Evolutionary conservation across 53 echinoderm and acorn worm species (phyloP), one percentile per base, ranked within the genome.

Genomic region (Pentamera pediparva): DNA sequence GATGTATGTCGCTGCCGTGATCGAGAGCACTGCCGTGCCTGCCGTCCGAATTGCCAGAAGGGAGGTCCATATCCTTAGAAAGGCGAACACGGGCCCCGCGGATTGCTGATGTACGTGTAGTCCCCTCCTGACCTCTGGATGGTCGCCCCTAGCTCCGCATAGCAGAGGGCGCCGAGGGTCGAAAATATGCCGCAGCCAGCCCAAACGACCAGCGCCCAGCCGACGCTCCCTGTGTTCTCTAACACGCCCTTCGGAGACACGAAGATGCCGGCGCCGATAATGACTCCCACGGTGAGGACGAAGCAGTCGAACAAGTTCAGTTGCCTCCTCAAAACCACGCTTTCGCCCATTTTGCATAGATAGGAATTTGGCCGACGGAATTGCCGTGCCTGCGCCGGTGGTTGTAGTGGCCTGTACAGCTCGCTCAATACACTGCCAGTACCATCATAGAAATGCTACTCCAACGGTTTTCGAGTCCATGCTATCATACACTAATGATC

Each of bases 221-320:
- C 94, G 15, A 85, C 61, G 19, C 81, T 79, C 7, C 89, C 89
- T 12, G 87, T 78, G 70, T 87, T 83, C 22, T 63, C 56, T 22
- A 87, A 77, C 20, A 87, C 75, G 11, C 87, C 84, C 32, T 79
- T 87, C 30, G 84, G 83, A 10, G 81, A 81, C 35, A 93, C 78
- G 75, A 93, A 93, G 24, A 93, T 89, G 1, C 93, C 93, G 6
- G 93, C 86, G 3, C 93, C 93, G 30, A 93, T 93, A 36, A 89
- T 74, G 19, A 59, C 79, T 11, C 93, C 93, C 18, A 88, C 83
- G 33, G 75, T 74, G 17, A 90, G 65, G 15, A 75, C 83, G n/a
- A 90, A 78, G 48, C 86, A 75, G 52, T 76, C 90, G 0, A 63
- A 28, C 26, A 86, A 32, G 7, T 65, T 84, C 21, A 90, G 43